A percentile compares a stretch with the other conserved stretches of the same genome.
Conservation (phyloP, 2,888 invertebrate genomes). For the Meliscaeva auricollis region DNA sequence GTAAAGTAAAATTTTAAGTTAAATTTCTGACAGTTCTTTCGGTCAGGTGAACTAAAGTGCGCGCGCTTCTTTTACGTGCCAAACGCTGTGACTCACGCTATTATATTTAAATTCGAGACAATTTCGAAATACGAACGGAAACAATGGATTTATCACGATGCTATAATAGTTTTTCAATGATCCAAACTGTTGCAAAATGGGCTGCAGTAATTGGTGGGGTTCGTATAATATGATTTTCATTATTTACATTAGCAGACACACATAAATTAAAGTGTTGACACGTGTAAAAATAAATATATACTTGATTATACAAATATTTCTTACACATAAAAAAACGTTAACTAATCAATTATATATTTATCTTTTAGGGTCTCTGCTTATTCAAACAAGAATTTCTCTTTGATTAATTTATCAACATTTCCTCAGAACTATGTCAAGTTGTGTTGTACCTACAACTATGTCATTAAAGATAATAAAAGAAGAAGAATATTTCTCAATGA, state of each 20-base stretch:
- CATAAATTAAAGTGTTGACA: constrained; percentile 6
- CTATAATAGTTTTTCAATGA: constrained; percentile 59
- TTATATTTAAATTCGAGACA: constrained; percentile 16
- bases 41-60: constrained; percentile 10
- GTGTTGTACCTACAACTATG: constrained; percentile 18
- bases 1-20: constrained; percentile 9
- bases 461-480: constrained; percentile 1
- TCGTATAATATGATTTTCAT: constrained; percentile 35
- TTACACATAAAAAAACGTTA: neutral
- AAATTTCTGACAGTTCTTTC: neutral
- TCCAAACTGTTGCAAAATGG: constrained; percentile 54
- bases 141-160: constrained; percentile 44
- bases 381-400: neutral
- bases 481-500: neutral
- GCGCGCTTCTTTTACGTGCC: constrained; percentile 27
- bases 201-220: constrained; percentile 63
- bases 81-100: constrained; percentile 8
- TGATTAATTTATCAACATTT: neutral
- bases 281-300: neutral
- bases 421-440: constrained; percentile 20
- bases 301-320: neutral
- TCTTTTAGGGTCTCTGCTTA: neutral
- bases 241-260: neutral
- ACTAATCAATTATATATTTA: constrained; percentile 11
- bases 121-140: neutral